Evolutionary conservation across 2,113 vertebrate genomes (phyloP).

Genomic region (Ameiurus melas): DNA sequence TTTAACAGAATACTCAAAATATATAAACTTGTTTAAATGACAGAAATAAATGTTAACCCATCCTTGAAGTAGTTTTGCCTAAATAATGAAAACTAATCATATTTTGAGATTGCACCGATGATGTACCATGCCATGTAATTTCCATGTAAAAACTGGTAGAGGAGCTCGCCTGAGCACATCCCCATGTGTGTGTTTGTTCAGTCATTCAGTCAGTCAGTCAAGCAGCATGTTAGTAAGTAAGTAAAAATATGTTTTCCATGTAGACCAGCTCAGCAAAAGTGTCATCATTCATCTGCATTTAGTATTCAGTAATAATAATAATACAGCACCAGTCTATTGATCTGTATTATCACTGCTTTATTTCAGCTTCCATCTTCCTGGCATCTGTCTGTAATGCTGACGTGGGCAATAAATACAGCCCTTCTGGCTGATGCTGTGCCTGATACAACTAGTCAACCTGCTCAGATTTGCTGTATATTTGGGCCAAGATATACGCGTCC

Average conservation of each 20-base stretch:
- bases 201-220: background rate
- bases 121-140: no score
- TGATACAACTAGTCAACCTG: background rate
- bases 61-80: no score
- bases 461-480: background rate
- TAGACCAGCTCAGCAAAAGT: background rate
- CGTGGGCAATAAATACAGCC: background rate
- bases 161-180: background rate
- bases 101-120: no score
- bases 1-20: no score
- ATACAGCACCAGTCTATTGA: background rate
- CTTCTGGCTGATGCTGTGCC: background rate
- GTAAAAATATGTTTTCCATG: background rate
- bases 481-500: no score
- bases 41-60: no score
- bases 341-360: background rate
- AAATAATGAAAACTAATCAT: no score
- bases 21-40: no score
- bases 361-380: constrained; percentile 1
- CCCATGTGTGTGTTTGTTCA: background rate
- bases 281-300: background rate
- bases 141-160: background rate
- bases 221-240: background rate
- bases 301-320: background rate
- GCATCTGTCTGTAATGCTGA: background rate